Evolutionary conservation across 2,113 vertebrate species (phyloP).

Genomic region (Rhineura floridana): DNA sequence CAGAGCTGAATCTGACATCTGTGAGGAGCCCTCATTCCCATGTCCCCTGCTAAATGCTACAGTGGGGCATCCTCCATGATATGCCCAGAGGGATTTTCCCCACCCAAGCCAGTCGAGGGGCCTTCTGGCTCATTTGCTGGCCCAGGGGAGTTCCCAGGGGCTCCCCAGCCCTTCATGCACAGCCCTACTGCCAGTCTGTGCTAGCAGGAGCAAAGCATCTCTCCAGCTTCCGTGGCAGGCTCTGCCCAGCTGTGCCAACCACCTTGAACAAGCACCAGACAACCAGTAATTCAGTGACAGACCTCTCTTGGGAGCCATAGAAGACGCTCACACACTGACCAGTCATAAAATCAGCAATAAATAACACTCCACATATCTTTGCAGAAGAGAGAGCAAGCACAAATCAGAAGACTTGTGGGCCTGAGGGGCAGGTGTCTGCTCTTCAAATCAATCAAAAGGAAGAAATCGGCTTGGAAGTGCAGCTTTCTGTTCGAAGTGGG

Average conservation of each 20-base stretch:
- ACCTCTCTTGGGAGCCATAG: neutral
- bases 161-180: neutral
- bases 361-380: neutral
- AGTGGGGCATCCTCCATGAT: neutral
- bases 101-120: neutral
- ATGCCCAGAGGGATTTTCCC: neutral
- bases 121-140: neutral
- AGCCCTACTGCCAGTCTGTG: neutral
- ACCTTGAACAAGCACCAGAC: constrained; percentile 1
- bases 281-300: constrained; percentile 19
- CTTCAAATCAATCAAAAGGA: neutral
- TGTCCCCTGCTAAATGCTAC: neutral
- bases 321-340: constrained; percentile 14
- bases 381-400: neutral
- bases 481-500: too few species aligned
- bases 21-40: neutral
- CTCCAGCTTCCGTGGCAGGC: neutral
- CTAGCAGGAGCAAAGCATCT: neutral
- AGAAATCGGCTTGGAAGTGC: neutral
- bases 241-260: constrained; percentile 11
- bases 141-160: neutral
- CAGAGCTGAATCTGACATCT: neutral
- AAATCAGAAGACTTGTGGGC: neutral
- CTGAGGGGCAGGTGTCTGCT: neutral
- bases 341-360: constrained; percentile 22